Conservation (phyloP, 1,140 invertebrate genomes). For the Trachymyrmex cornetzi region DNA sequence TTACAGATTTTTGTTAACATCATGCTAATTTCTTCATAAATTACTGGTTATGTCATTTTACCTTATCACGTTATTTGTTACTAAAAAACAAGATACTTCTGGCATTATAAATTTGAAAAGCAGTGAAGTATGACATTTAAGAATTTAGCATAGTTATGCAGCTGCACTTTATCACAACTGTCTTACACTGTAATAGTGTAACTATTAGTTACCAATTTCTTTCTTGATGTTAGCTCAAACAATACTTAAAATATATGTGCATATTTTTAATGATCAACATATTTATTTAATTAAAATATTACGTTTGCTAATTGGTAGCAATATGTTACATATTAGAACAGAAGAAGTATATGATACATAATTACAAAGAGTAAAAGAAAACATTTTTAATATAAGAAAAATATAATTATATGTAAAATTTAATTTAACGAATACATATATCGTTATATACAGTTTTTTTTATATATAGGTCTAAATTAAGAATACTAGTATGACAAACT, state of each 20-base stretch:
- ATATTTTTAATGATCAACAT: not conserved
- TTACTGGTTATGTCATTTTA: conserved; percentile 27
- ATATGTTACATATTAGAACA: not conserved
- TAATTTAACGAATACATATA: not conserved
- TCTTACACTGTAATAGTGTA: conserved; percentile 49
- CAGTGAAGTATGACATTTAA: conserved; percentile 39
- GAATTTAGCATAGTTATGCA: conserved; percentile 47
- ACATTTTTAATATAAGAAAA: not conserved
- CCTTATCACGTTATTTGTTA: conserved; percentile 33
- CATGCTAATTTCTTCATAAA: not conserved
- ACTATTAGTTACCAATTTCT: conserved; percentile 10
- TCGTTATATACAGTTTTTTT: not conserved
- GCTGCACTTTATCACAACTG: conserved; percentile 50
- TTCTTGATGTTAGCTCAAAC: not conserved
- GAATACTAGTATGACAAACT: not conserved
- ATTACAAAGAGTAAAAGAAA: not conserved
- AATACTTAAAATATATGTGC: not conserved
- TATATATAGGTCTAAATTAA: not conserved
- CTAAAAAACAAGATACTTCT: conserved; percentile 17
- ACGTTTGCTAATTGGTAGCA: no score
- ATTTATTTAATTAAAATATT: conserved; percentile 31
- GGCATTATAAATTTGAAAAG: conserved; percentile 35
- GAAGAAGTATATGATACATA: not conserved
- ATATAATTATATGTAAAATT: conserved; percentile 1
- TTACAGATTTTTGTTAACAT: conserved; percentile 22